Evolutionary conservation across 1,140 invertebrate species (phyloP).

Genomic region (Cepaea nemoralis): DNA sequence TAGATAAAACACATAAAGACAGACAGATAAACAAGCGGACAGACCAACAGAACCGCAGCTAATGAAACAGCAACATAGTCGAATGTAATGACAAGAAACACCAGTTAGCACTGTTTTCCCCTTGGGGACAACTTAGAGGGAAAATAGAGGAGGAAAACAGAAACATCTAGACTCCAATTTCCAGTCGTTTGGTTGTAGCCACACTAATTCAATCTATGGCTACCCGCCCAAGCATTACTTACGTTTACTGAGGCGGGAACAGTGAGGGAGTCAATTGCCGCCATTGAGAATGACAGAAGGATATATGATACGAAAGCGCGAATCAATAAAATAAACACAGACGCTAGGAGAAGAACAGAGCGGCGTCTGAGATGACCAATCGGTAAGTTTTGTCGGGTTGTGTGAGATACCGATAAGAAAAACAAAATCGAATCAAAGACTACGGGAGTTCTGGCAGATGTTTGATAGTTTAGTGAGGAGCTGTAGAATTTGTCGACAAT

Average conservation of each 20-base stretch:
- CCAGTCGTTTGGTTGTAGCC: constrained; percentile 11
- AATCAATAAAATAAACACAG: constrained; percentile 16
- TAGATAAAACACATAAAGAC: too few species aligned
- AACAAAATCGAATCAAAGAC: too few species aligned
- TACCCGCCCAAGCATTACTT: constrained; percentile 4
- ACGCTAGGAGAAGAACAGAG: neutral
- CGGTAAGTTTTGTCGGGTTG: too few species aligned
- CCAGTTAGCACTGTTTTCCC: too few species aligned
- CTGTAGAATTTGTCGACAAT: too few species aligned
- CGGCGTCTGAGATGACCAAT: neutral
- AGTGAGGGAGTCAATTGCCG: constrained; percentile 3
- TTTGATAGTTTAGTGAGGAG: too few species aligned
- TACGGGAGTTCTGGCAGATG: too few species aligned
- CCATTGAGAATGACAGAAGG: constrained; percentile 11
- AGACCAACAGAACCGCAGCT: too few species aligned
- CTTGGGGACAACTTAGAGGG: neutral
- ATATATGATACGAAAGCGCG: neutral
- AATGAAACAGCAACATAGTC: too few species aligned
- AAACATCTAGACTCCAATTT: neutral
- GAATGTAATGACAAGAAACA: too few species aligned
- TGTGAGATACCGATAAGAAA: too few species aligned
- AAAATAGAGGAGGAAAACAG: neutral
- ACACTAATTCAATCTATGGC: neutral
- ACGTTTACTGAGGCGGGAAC: constrained; percentile 4
- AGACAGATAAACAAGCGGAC: too few species aligned